phyloP scores from a whole-genome alignment of 2,888 invertebrate genomes.

The Aplocera efformata region DNA sequence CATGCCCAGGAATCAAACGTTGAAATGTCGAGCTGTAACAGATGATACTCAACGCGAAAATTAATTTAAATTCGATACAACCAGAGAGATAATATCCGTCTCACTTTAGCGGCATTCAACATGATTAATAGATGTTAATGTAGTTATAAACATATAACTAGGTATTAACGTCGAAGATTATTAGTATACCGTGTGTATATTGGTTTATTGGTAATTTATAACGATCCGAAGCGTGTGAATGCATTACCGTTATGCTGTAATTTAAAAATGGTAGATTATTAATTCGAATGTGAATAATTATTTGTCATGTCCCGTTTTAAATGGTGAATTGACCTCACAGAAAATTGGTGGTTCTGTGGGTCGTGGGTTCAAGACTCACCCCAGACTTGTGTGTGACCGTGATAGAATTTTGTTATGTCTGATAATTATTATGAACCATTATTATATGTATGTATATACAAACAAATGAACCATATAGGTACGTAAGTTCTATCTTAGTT shows the following conservation, averaged over 20 bases:
- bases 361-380: too few relatives aligned
- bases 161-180: constrained; percentile 55
- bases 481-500: too few relatives aligned
- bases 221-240: constrained; percentile 11
- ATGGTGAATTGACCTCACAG: too few relatives aligned
- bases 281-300: constrained; percentile 9
- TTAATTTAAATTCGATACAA: constrained; percentile 1
- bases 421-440: too few relatives aligned
- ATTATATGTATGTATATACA: too few relatives aligned
- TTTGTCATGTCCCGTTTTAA: not conserved
- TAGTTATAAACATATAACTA: constrained; percentile 44
- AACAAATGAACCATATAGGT: too few relatives aligned
- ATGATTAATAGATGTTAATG: constrained; percentile 64
- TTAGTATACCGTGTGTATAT: constrained; percentile 46
- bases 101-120: constrained; percentile 47
- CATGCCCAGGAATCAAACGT: too few relatives aligned
- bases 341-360: too few relatives aligned
- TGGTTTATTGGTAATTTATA: constrained; percentile 20
- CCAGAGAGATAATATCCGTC: constrained; percentile 29
- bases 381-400: too few relatives aligned
- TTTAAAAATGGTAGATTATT: constrained; percentile 7
- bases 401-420: too few relatives aligned
- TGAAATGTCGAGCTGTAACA: too few relatives aligned
- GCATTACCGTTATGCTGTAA: constrained; percentile 10
- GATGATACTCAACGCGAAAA: too few relatives aligned